Conservation (phyloP, 2,888 invertebrate species). For the Harpalus rufipes region DNA sequence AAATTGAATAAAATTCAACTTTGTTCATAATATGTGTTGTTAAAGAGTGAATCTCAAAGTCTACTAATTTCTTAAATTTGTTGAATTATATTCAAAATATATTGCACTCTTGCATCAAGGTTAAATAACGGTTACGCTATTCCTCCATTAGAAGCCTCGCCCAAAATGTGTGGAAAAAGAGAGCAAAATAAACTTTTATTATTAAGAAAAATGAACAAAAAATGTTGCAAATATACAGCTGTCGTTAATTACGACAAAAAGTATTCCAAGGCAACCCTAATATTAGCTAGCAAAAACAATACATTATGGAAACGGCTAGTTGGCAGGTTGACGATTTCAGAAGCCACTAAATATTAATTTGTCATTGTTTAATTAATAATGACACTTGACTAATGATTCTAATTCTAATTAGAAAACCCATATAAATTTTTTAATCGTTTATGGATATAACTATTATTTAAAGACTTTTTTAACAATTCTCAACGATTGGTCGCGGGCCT, state of each 20-base stretch:
- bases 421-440: no score
- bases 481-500: no score
- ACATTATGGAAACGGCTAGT: background rate
- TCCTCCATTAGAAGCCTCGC: background rate
- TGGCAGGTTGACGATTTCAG: background rate
- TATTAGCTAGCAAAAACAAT: background rate
- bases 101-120: background rate
- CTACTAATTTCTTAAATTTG: no score
- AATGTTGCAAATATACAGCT: background rate
- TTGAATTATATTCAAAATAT: no score
- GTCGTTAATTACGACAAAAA: background rate
- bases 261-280: background rate
- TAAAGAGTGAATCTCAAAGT: no score
- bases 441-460: no score
- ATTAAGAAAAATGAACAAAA: constrained; percentile 7
- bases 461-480: no score
- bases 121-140: background rate
- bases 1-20: no score
- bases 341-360: background rate
- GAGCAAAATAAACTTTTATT: background rate
- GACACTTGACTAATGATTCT: background rate
- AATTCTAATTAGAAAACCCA: background rate
- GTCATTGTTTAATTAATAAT: background rate
- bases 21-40: no score
- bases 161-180: background rate